Evolutionary conservation across 2,888 invertebrate genomes (phyloP), one percentile per base, ranked within the genome.

Genomic region (Pherbina coryleti): DNA sequence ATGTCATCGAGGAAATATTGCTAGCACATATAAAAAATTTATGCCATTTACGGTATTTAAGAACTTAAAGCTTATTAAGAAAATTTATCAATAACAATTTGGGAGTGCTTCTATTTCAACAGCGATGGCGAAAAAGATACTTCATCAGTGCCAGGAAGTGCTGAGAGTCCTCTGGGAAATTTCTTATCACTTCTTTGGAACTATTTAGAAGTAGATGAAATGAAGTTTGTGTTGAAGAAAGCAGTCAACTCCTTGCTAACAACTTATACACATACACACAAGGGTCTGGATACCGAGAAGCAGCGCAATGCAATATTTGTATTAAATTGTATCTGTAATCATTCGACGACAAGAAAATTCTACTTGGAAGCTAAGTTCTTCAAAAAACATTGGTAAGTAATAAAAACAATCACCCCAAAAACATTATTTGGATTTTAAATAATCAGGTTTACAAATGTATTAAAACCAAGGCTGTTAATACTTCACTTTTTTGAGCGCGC

Each of bases 1-100:
- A 95, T 84, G 91, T 96, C 19, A 93, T 94, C 28, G 94, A 95
- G 75, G 92, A 92, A 11, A 92, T 93, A 79, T 90, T 96, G 76
- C 89, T 95, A 55, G 92, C 93, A 0, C 84, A 86, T 67, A 84
- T 90, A 11, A 80, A 82, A 11, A 83, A 84, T 66, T 82, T 89
- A 80, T 85, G 85, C 79, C 84, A 83, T n/a, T 72, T 83, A 28
- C 83, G 85, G 85, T 85, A 79, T 79, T 80, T 75, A 55, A 5
- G 17, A 44, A 34, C 5, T 17, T 49, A 25, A 25, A 55, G 14
- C 28, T 49, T 69, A 11, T 64, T n/a, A n/a, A n/a, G 17, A 11
- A 55, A 34, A 66, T 64, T 19, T 69, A 55, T 69, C 37, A 8
- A 5, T 31, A 62, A 62, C 22, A 62, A 28, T 14, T 11, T 31